A percentile compares a stretch with the other conserved stretches of the same genome.
These are phyloP conservation scores for Eumeta japonica DNA, from an alignment of 1,140 invertebrate species.

Conservation along the genomic window DNA sequence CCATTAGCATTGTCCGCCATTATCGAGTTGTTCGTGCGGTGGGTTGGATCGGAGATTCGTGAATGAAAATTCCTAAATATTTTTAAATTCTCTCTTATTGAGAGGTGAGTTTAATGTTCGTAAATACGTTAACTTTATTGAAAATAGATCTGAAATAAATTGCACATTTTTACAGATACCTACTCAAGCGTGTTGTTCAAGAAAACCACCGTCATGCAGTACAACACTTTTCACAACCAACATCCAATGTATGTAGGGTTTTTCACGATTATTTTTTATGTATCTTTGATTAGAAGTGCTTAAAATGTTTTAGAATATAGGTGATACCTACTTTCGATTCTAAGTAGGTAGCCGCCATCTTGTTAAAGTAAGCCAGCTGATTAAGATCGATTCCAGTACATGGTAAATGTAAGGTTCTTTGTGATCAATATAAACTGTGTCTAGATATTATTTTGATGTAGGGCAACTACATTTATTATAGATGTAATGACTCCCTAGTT, in stretches of 20 bases:
- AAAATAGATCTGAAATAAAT: too few species aligned
- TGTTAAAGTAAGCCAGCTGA: too few species aligned
- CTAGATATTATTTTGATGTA: too few species aligned
- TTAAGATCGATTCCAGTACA: too few species aligned
- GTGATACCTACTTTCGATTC: too few species aligned
- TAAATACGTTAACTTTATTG: constrained; percentile 8
- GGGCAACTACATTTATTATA: too few species aligned
- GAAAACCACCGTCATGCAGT: constrained; percentile 47
- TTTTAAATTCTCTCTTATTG: constrained; percentile 49
- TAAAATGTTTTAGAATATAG: too few species aligned
- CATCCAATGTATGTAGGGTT: constrained; percentile 21
- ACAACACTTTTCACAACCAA: constrained; percentile 55
- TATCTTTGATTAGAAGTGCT: too few species aligned
- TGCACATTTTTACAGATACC: constrained; percentile 47
- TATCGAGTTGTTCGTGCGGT: constrained; percentile 63
- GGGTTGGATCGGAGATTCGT: constrained; percentile 46
- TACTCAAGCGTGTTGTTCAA: constrained; percentile 37
- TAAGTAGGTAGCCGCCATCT: too few species aligned
- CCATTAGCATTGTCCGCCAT: constrained; percentile 44
- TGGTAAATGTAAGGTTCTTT: too few species aligned
- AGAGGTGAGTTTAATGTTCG: constrained; percentile 37
- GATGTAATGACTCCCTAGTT: too few species aligned
- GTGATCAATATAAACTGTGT: too few species aligned
- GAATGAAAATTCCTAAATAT: constrained; percentile 40
- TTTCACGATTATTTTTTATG: constrained; percentile 9